Evolutionary conservation across 2,797 vertebrate genomes (phyloP).

Genomic region (Microtus californicus): DNA sequence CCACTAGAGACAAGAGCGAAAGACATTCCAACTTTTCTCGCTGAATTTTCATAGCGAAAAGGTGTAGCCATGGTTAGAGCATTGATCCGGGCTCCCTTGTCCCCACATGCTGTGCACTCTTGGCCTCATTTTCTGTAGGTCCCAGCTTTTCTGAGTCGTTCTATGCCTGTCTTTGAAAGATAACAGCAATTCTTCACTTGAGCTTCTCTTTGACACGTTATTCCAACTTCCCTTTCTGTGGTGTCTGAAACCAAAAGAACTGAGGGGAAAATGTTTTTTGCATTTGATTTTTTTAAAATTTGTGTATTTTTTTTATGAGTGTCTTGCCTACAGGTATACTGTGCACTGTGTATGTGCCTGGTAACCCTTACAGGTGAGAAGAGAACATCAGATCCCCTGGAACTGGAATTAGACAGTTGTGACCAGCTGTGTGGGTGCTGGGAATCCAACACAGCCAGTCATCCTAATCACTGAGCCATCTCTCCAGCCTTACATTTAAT

Average conservation of each 20-base stretch:
- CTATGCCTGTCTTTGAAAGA: conserved; percentile 11
- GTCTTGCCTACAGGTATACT: not conserved
- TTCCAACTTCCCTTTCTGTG: conserved; percentile 26
- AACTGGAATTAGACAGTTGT: not conserved
- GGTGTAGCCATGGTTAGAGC: not conserved
- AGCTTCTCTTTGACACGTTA: conserved; percentile 8
- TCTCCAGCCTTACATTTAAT: not conserved
- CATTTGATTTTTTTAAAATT: not conserved
- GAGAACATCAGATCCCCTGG: not conserved
- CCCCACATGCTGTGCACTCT: not conserved
- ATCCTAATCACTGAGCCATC: not conserved
- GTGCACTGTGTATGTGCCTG: not conserved
- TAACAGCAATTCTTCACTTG: not conserved
- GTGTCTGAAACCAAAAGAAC: conserved; percentile 54
- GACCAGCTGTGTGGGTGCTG: not conserved
- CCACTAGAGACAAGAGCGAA: not conserved
- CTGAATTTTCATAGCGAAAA: not conserved
- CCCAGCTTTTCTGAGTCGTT: not conserved
- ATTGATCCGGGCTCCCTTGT: not conserved
- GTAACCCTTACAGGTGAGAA: not conserved
- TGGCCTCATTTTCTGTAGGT: not conserved
- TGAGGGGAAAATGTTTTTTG: not conserved
- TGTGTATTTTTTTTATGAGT: not conserved
- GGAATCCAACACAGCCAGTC: not conserved
- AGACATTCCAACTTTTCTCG: not conserved